Percentiles rank a stretch among this genome's conserved stretches.
Conservation (phyloP, 2,888 invertebrate species). For the Eucera pruinosa region DNA sequence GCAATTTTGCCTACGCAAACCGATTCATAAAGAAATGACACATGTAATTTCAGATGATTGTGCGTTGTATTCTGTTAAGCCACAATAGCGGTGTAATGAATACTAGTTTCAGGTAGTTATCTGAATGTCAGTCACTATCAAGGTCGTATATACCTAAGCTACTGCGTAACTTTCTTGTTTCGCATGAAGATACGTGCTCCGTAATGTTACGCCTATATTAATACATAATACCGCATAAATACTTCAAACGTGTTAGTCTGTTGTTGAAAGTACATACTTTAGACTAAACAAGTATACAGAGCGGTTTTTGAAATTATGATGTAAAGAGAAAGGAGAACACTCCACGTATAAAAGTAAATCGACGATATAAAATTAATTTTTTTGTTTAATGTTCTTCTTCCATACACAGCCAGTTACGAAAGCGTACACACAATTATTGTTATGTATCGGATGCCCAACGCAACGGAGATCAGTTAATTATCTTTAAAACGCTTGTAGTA, state of each 20-base stretch:
- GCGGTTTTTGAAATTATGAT: too few relatives aligned
- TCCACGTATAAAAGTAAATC: too few relatives aligned
- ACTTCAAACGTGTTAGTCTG: background rate
- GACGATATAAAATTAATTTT: too few relatives aligned
- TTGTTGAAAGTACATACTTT: background rate
- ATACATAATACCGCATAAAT: background rate
- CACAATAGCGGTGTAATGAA: slow-evolving; percentile 39
- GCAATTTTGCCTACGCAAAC: background rate
- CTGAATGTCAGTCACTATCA: slow-evolving; percentile 45
- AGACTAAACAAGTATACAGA: background rate
- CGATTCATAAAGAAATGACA: background rate
- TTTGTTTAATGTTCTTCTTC: too few relatives aligned
- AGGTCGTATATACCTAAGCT: slow-evolving; percentile 25
- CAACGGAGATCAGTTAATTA: too few relatives aligned
- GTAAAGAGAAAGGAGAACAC: too few relatives aligned
- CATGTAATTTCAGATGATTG: slow-evolving; percentile 11
- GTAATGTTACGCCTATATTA: slow-evolving; percentile 15
- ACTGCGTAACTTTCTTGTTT: slow-evolving; percentile 41
- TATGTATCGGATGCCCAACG: too few relatives aligned
- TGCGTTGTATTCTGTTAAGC: background rate
- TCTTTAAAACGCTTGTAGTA: too few relatives aligned
- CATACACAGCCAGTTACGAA: too few relatives aligned
- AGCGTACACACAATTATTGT: too few relatives aligned
- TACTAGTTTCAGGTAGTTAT: slow-evolving; percentile 52
- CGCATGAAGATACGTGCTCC: background rate